These are phyloP conservation scores for Pipra filicauda DNA, from an alignment of 2,113 vertebrate species.

Conservation along the genomic window DNA sequence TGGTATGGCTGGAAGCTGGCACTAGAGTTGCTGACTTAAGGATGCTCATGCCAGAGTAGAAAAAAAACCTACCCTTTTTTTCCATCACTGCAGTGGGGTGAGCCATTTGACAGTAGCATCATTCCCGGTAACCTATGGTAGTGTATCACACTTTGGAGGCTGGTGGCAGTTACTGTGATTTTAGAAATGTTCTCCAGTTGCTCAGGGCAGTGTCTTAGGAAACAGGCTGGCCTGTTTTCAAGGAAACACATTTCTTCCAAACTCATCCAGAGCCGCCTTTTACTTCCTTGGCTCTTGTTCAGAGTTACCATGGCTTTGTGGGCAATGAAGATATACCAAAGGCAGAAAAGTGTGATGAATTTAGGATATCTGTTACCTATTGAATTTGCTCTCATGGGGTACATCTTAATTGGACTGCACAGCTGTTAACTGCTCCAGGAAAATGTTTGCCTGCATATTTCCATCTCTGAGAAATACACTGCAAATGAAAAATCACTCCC, in stretches of 20 bases:
- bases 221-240: background rate
- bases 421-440: background rate
- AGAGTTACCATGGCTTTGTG: background rate
- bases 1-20: background rate
- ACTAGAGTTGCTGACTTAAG: background rate
- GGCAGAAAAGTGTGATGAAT: background rate
- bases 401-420: background rate
- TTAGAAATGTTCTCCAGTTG: background rate
- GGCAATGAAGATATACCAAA: background rate
- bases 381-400: rapidly evolving
- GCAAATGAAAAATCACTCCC: background rate
- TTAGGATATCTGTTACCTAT: background rate
- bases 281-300: background rate
- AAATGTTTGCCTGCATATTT: background rate
- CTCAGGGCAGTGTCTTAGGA: background rate
- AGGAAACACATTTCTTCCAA: background rate
- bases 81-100: background rate
- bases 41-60: background rate
- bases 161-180: background rate
- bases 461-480: background rate
- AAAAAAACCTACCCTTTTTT: background rate
- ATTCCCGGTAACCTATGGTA: background rate
- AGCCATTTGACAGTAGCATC: background rate
- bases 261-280: background rate
- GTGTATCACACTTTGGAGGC: background rate